phyloP scores from a whole-genome alignment of 2,888 invertebrate species.

The Itoplectis maculator region DNA sequence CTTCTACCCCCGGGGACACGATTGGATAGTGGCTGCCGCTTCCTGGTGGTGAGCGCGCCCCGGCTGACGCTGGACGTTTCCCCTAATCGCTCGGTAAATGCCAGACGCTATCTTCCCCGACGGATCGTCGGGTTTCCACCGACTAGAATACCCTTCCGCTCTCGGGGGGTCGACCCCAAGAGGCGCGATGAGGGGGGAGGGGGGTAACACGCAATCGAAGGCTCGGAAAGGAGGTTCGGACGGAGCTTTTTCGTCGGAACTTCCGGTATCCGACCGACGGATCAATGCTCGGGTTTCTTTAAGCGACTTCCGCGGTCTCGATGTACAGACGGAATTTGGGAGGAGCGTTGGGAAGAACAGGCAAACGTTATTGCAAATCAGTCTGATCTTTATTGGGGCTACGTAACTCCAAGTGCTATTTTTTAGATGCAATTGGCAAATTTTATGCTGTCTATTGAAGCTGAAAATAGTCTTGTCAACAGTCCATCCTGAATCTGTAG shows the following conservation, averaged over 20 bases:
- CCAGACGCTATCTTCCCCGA: constrained; percentile 37
- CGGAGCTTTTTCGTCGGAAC: constrained; percentile 35
- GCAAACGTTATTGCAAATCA: no score
- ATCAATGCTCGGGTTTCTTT: constrained; percentile 8
- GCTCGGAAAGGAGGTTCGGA: constrained; percentile 16
- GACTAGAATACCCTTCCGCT: constrained; percentile 48
- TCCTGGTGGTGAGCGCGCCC: constrained; percentile 26
- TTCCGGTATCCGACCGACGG: not conserved
- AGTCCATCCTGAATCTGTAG: no score
- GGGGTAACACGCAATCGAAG: constrained; percentile 47
- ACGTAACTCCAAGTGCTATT: no score
- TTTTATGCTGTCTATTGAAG: no score
- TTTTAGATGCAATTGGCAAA: no score
- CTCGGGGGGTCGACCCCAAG: constrained; percentile 41
- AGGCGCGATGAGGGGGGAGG: no score
- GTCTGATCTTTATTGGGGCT: no score
- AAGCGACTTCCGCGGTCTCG: not conserved
- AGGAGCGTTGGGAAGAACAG: no score
- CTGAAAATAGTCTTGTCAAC: no score
- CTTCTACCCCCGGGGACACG: constrained; percentile 54
- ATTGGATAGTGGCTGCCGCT: constrained; percentile 43
- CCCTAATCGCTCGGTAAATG: constrained; percentile 64
- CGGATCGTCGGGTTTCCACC: constrained; percentile 35
- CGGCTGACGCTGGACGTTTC: constrained; percentile 33
- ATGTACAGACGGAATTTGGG: not conserved